Evolutionary conservation across 1,140 invertebrate species (phyloP).

Genomic region (Hyposmocoma kahamanoa): DNA sequence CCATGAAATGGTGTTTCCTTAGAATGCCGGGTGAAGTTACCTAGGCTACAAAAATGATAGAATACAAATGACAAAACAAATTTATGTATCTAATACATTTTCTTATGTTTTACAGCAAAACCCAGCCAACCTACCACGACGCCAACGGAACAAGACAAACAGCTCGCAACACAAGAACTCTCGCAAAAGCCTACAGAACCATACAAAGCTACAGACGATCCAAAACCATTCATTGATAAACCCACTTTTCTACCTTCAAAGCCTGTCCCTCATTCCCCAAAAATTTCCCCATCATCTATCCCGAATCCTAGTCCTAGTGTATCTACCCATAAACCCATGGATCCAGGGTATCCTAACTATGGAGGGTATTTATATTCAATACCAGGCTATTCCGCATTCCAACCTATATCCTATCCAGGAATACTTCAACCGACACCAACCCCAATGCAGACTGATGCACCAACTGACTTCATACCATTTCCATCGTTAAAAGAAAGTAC

Average conservation of each 20-base stretch:
- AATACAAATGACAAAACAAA: neutral
- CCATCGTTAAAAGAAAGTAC: constrained; percentile 10
- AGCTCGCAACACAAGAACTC: neutral
- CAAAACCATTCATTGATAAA: constrained; percentile 33
- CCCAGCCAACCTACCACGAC: constrained; percentile 16
- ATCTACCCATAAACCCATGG: constrained; percentile 45
- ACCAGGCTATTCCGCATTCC: constrained; percentile 63
- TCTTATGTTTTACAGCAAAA: constrained; percentile 36
- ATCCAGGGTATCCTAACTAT: constrained; percentile 49
- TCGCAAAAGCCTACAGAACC: constrained; percentile 24
- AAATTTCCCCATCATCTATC: constrained; percentile 66
- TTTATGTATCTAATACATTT: constrained; percentile 14
- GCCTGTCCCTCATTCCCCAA: constrained; percentile 46
- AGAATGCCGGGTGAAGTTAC: too few relatives aligned
- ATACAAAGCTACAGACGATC: constrained; percentile 34
- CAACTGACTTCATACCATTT: constrained; percentile 18
- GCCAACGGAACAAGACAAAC: neutral
- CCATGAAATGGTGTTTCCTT: too few relatives aligned
- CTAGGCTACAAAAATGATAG: neutral
- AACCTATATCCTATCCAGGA: constrained; percentile 49
- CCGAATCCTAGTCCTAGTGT: constrained; percentile 63
- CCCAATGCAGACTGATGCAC: constrained; percentile 8
- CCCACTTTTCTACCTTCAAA: constrained; percentile 37
- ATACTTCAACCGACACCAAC: constrained; percentile 26
- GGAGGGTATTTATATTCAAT: constrained; percentile 56